Conservation (phyloP, 1,140 invertebrate genomes). For the Bombus picipes region DNA sequence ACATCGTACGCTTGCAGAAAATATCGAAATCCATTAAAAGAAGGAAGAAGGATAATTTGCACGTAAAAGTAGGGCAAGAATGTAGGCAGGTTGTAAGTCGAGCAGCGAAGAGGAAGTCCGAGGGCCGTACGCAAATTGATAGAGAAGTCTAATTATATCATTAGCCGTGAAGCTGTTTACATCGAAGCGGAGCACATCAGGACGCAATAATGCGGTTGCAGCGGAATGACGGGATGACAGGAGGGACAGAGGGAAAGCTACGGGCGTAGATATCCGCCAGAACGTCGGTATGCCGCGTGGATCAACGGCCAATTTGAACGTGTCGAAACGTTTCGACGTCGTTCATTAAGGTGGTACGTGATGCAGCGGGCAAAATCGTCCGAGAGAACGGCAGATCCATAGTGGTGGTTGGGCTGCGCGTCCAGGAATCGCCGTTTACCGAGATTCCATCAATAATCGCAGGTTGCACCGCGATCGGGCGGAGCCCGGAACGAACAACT, state of each 20-base stretch:
- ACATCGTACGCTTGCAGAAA: neutral
- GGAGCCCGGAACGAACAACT: slow-evolving; percentile 38
- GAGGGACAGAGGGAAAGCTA: too few species aligned
- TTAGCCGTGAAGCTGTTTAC: slow-evolving; percentile 30
- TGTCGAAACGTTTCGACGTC: slow-evolving; percentile 74
- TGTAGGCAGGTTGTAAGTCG: neutral
- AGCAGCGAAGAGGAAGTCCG: neutral
- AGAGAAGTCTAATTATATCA: slow-evolving; percentile 7
- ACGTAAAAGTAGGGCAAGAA: neutral
- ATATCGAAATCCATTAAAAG: neutral
- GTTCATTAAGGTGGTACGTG: slow-evolving; percentile 72
- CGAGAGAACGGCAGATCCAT: neutral
- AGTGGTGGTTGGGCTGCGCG: slow-evolving; percentile 13
- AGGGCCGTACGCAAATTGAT: slow-evolving; percentile 9
- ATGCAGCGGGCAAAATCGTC: slow-evolving; percentile 17
- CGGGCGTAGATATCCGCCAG: neutral
- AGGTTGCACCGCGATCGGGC: slow-evolving; percentile 42
- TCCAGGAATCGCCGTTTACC: slow-evolving; percentile 55
- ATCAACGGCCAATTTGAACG: slow-evolving; percentile 68
- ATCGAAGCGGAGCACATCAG: neutral
- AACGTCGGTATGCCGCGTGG: slow-evolving; percentile 20
- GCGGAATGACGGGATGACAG: too few species aligned
- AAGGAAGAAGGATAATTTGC: neutral
- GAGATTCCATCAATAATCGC: slow-evolving; percentile 74
- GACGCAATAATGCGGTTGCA: neutral